phyloP scores from a whole-genome alignment of 2,113 vertebrate species.

The Lagopus leucura region DNA sequence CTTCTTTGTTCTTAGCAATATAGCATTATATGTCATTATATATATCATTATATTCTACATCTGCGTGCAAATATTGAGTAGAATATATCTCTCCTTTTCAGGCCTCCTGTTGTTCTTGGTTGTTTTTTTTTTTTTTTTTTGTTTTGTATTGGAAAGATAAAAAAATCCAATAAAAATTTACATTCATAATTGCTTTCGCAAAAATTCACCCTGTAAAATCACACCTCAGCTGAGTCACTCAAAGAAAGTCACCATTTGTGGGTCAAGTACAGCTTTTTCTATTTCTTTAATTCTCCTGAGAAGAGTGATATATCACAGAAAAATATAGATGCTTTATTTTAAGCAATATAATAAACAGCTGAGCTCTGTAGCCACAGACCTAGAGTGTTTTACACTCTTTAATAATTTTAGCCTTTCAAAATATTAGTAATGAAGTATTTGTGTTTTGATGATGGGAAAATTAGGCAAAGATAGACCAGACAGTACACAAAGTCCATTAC shows the following conservation, averaged over 20 bases:
- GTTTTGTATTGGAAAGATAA: background rate
- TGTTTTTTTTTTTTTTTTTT: background rate
- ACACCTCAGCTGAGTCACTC: background rate
- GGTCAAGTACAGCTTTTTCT: background rate
- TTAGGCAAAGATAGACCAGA: background rate
- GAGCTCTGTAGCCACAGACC: background rate
- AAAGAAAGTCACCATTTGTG: background rate
- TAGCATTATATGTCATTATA: background rate
- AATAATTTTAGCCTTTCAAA: background rate
- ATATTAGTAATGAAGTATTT: background rate
- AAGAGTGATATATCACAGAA: background rate
- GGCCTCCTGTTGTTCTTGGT: background rate
- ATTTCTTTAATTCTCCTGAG: background rate
- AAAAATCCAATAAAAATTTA: background rate
- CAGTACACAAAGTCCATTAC: background rate
- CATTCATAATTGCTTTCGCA: background rate
- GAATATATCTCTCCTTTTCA: background rate
- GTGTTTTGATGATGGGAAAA: background rate
- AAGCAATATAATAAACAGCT: background rate
- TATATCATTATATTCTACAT: background rate
- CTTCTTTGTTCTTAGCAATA: background rate
- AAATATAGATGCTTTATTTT: background rate
- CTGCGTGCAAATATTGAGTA: background rate
- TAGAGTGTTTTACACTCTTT: background rate
- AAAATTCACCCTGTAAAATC: background rate